These are phyloP conservation scores for Dendrocopos noguchii DNA, from an alignment of 2,113 vertebrate genomes.

Conservation along the genomic window DNA sequence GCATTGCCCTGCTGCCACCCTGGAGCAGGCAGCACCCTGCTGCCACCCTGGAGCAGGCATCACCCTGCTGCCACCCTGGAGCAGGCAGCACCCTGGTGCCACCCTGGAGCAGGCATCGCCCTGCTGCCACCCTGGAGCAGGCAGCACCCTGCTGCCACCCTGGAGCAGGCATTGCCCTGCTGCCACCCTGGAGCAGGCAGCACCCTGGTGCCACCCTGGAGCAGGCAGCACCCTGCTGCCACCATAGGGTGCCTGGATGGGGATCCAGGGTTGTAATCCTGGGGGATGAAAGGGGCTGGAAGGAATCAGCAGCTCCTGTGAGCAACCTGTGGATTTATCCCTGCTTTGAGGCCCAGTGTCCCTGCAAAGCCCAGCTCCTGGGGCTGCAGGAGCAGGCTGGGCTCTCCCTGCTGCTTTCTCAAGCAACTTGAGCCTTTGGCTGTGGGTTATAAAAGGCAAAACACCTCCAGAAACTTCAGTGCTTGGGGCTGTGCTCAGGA, in stretches of 20 bases:
- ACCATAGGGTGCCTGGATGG: background rate
- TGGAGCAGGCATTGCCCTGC: too few species aligned
- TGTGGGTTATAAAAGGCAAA: background rate
- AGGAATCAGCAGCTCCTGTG: accelerated
- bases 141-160: accelerated
- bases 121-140: accelerated
- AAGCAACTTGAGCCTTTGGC: background rate
- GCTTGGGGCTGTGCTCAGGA: accelerated
- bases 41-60: too few species aligned
- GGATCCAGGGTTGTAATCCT: accelerated
- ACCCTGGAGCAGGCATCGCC: accelerated
- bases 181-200: too few species aligned
- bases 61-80: too few species aligned
- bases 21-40: too few species aligned
- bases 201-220: too few species aligned
- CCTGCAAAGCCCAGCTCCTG: background rate
- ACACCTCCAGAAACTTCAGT: background rate
- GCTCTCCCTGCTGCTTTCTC: background rate
- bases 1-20: too few species aligned
- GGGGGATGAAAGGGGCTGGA: accelerated
- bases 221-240: too few species aligned
- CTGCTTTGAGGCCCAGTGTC: accelerated
- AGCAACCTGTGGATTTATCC: accelerated
- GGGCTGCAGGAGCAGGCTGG: accelerated
- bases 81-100: accelerated